Percentiles rank a stretch among this genome's conserved stretches.
These are phyloP conservation scores for Eufriesea mexicana DNA, from an alignment of 1,140 invertebrate genomes.

Conservation along the genomic window DNA sequence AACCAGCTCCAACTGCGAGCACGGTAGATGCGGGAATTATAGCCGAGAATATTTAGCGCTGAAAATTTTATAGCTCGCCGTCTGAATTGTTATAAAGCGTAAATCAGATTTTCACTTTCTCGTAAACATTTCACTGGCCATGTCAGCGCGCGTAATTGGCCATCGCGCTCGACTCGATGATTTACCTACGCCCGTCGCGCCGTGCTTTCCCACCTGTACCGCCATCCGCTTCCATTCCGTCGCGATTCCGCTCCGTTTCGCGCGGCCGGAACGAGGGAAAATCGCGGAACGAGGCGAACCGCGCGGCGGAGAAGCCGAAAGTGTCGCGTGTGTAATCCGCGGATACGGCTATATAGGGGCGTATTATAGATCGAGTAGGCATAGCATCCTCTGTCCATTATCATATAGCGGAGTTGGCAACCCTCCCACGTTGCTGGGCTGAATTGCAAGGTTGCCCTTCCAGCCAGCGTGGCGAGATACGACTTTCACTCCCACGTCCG, in stretches of 20 bases:
- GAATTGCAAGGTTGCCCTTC: slow-evolving; percentile 67
- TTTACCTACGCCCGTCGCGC: slow-evolving; percentile 7
- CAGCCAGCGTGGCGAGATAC: slow-evolving; percentile 62
- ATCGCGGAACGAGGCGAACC: no score
- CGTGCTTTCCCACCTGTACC: no score
- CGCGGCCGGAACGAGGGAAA: background rate
- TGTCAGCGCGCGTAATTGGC: background rate
- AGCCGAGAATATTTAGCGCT: background rate
- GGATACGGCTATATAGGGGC: slow-evolving; percentile 15
- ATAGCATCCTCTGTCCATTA: slow-evolving; percentile 65
- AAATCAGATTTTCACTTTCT: slow-evolving; percentile 3
- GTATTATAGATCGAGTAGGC: slow-evolving; percentile 56
- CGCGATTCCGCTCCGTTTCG: background rate
- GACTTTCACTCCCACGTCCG: slow-evolving; percentile 68
- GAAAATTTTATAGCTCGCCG: no score
- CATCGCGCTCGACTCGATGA: background rate
- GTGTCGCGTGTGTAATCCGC: slow-evolving; percentile 12
- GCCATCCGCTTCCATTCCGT: no score
- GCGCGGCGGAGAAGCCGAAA: background rate
- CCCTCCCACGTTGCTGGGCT: slow-evolving; percentile 64
- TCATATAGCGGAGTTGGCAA: slow-evolving; percentile 69
- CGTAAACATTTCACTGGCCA: background rate
- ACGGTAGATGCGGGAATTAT: background rate
- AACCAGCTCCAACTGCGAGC: no score
- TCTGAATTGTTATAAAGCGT: background rate